phyloP scores from a whole-genome alignment of 2,888 invertebrate species.

The Drosophila phalerata region DNA sequence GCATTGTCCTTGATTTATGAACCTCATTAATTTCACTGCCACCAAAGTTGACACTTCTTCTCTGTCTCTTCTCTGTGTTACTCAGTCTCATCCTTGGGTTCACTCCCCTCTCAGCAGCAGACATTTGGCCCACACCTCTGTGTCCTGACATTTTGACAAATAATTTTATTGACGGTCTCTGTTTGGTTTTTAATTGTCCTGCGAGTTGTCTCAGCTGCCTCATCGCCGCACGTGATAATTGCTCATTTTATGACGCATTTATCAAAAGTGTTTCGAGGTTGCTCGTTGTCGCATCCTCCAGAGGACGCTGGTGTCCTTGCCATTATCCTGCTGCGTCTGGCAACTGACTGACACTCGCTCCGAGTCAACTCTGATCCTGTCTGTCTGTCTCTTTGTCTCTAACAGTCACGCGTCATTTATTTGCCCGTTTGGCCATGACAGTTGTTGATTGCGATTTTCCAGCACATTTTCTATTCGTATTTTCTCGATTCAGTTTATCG shows the following conservation, averaged over 20 bases:
- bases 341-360: slow-evolving; percentile 27
- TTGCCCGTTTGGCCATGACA: slow-evolving; percentile 72
- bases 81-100: slow-evolving; percentile 10
- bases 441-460: slow-evolving; percentile 66
- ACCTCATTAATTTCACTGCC: slow-evolving; percentile 73
- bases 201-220: slow-evolving; percentile 47
- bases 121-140: slow-evolving; percentile 12
- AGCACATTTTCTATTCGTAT: slow-evolving; percentile 14
- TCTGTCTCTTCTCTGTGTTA: background rate
- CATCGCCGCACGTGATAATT: slow-evolving; percentile 78
- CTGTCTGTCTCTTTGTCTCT: slow-evolving; percentile 39
- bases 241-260: slow-evolving; percentile 82
- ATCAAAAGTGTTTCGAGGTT: slow-evolving; percentile 70
- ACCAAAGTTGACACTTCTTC: slow-evolving; percentile 72
- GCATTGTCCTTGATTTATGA: slow-evolving; percentile 79
- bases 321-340: slow-evolving; percentile 36
- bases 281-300: background rate
- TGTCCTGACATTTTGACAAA: slow-evolving; percentile 81
- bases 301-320: slow-evolving; percentile 41
- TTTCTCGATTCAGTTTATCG: slow-evolving; percentile 19
- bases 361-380: slow-evolving; percentile 1
- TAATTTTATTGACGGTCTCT: slow-evolving; percentile 81
- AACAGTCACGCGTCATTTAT: slow-evolving; percentile 79
- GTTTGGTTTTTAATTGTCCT: slow-evolving; percentile 81
- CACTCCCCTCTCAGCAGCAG: slow-evolving; percentile 40